Percentiles rank a stretch among this genome's conserved stretches.
Evolutionary conservation across 1,140 invertebrate genomes (phyloP).

Genomic region (Drosophila funebris): DNA sequence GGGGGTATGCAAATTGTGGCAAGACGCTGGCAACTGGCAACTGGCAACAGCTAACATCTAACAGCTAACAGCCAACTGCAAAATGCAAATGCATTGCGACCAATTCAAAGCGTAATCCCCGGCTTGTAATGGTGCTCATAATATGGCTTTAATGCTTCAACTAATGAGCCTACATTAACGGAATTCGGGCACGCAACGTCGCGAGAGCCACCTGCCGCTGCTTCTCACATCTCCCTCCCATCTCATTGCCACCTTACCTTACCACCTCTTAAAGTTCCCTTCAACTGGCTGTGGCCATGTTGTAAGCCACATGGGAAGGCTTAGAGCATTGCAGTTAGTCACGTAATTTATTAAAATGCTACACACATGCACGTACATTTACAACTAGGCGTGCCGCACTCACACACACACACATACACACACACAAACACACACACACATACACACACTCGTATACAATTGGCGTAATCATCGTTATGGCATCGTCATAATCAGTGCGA

Average conservation of each 20-base stretch:
- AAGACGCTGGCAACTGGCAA: conserved; percentile 63
- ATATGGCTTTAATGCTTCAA: conserved; percentile 74
- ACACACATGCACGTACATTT: conserved; percentile 42
- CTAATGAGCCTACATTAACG: conserved; percentile 80
- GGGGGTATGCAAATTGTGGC: conserved; percentile 67
- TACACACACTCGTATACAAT: conserved; percentile 47
- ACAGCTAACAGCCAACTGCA: conserved; percentile 57
- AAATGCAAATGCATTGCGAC: conserved; percentile 34
- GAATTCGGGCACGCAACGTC: conserved; percentile 63
- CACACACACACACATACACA: conserved; percentile 21
- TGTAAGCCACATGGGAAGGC: conserved; percentile 26
- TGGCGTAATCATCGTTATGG: conserved; percentile 77
- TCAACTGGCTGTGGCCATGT: background rate
- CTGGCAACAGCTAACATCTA: no score
- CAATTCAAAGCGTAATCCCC: conserved; percentile 15
- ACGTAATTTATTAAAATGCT: conserved; percentile 82
- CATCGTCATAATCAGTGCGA: conserved; percentile 74
- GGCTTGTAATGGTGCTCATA: conserved; percentile 45
- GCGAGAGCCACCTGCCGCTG: conserved; percentile 63
- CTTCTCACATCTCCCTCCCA: background rate
- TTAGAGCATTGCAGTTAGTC: conserved; percentile 73
- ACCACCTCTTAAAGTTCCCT: background rate
- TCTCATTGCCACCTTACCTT: background rate
- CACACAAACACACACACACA: conserved; percentile 7
- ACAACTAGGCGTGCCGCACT: conserved; percentile 14